These are phyloP conservation scores for Microchirus variegatus DNA, from an alignment of 2,797 vertebrate species.

Conservation along the genomic window DNA sequence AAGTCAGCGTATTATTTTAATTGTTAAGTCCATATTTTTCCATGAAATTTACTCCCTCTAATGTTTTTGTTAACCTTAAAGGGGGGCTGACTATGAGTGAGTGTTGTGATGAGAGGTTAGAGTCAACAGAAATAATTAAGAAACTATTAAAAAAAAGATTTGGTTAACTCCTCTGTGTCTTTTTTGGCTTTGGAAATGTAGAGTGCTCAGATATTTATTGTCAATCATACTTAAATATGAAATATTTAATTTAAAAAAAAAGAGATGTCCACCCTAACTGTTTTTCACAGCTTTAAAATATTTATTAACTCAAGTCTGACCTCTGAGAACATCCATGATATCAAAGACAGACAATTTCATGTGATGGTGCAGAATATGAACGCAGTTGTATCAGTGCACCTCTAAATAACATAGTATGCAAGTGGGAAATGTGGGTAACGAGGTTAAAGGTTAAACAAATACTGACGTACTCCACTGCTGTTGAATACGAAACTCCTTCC, in stretches of 20 bases:
- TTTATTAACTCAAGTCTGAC: constrained; percentile 43
- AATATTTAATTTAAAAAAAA: not conserved
- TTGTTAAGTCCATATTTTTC: constrained; percentile 70
- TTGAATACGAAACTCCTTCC: constrained; percentile 20
- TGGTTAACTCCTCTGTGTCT: constrained; percentile 49
- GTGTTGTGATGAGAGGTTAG: constrained; percentile 65
- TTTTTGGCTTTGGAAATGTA: not conserved
- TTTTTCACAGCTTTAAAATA: constrained; percentile 18
- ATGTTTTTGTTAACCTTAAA: constrained; percentile 57
- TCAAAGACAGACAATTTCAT: constrained; percentile 4
- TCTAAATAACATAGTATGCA: constrained; percentile 5
- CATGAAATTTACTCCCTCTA: constrained; percentile 56
- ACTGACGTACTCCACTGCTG: constrained; percentile 12
- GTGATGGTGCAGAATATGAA: constrained; percentile 18
- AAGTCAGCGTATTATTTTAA: constrained; percentile 70
- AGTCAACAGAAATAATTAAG: constrained; percentile 68
- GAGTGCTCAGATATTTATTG: not conserved
- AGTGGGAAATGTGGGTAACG: constrained; percentile 6
- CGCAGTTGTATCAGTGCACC: constrained; percentile 2
- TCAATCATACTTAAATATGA: not conserved
- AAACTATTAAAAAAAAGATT: constrained; percentile 72
- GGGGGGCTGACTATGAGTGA: constrained; percentile 55
- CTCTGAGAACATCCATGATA: not conserved
- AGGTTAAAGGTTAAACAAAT: constrained; percentile 30
- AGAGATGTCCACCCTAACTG: not conserved